A percentile compares a stretch with the other conserved stretches of the same genome.
Conservation (phyloP, 2,888 invertebrate species). For the Noctua janthe region DNA sequence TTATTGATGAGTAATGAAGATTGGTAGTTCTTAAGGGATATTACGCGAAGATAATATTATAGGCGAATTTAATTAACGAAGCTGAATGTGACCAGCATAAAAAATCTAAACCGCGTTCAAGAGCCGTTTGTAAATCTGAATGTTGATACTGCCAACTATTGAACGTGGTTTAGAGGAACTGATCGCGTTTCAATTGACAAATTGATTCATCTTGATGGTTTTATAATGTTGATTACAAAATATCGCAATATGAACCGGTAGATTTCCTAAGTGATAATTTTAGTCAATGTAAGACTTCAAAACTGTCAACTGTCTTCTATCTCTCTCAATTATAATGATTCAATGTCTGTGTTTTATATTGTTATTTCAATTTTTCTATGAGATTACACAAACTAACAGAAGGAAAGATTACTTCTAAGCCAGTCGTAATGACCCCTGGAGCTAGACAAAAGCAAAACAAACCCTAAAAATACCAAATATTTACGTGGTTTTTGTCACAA, state of each 20-base stretch:
- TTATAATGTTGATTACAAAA: neutral
- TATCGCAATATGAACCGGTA: neutral
- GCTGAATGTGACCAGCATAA: neutral
- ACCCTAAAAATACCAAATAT: neutral
- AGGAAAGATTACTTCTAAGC: neutral
- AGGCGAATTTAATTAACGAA: neutral
- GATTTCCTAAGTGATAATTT: too few species aligned
- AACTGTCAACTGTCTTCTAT: neutral
- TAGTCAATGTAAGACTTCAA: neutral
- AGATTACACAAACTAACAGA: neutral
- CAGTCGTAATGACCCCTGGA: neutral
- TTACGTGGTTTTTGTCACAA: constrained; percentile 48
- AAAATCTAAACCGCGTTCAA: neutral
- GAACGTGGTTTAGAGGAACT: neutral
- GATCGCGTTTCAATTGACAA: neutral
- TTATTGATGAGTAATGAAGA: constrained; percentile 12
- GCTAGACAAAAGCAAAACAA: neutral
- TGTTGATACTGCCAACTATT: neutral
- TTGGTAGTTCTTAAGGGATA: neutral
- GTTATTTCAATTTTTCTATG: neutral
- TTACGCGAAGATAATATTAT: neutral
- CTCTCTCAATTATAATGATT: neutral
- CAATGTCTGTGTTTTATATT: neutral
- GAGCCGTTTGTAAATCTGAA: neutral
- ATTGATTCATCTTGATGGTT: neutral